Evolutionary conservation across 1,140 invertebrate genomes (phyloP).

Genomic region (Vanessa atalanta): DNA sequence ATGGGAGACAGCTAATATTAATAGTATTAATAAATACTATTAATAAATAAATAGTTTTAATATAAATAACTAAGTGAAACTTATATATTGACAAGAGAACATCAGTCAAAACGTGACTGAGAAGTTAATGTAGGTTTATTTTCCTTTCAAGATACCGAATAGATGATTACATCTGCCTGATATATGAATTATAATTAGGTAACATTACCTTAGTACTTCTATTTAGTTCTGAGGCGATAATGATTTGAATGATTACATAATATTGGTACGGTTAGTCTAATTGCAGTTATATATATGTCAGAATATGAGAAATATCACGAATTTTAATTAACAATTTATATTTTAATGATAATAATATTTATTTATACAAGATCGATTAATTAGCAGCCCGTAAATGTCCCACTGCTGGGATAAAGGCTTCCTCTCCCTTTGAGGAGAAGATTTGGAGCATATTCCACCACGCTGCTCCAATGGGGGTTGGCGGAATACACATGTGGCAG

Average conservation of each 20-base stretch:
- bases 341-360: neutral
- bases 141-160: conserved; percentile 30
- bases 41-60: too few relatives aligned
- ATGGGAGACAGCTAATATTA: too few relatives aligned
- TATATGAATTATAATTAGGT: conserved; percentile 30
- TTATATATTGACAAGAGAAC: conserved; percentile 15
- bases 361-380: too few relatives aligned
- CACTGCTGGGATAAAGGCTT: too few relatives aligned
- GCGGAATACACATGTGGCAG: too few relatives aligned
- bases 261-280: neutral
- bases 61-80: neutral
- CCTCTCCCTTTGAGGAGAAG: too few relatives aligned
- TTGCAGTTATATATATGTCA: neutral
- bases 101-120: conserved; percentile 27
- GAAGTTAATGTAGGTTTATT: conserved; percentile 32
- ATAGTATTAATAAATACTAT: too few relatives aligned
- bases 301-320: neutral
- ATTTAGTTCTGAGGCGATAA: neutral
- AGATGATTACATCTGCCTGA: conserved; percentile 5
- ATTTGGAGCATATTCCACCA: too few relatives aligned
- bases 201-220: conserved; percentile 20
- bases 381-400: too few relatives aligned
- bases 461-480: too few relatives aligned
- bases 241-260: conserved; percentile 7
- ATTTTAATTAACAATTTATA: neutral